Base-by-base conservation (phyloP, 2,113 vertebrate genomes). In the Budorcas taxicolor region DNA sequence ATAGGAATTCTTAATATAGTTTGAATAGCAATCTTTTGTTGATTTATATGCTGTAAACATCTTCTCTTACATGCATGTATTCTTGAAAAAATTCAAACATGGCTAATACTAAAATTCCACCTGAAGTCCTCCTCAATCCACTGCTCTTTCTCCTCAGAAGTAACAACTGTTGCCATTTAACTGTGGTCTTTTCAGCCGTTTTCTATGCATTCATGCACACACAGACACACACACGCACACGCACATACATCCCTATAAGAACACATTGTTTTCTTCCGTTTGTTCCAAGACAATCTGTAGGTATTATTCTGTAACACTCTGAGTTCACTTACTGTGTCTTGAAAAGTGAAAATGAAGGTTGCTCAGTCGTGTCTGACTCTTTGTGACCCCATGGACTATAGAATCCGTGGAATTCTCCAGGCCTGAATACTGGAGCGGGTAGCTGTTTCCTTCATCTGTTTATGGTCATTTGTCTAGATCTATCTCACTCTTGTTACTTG, bases 331-430 rank as follows among this genome's bases (percentile, higher is more conserved):
- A 93, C 52, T 40, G 14, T 76, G 67, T 64, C 47, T 43, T 55
- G 47, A 76, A n/a, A 71, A 40, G n/a, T 71, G 67, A 71, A 71
- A 71, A 23, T 71, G n/a, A 23, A 40, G 6, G 9, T 36, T 21
- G 8, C 7, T 36, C 64, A 10, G 64, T 71, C 3, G 19, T 36
- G 67, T 36, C 19, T 21, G 67, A 6, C 19, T 12, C 9, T 40
- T 6, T 40, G 67, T 0, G 1, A 12, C 19, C 5, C 64, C 64
- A 1, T 36, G 64, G n/a, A 23, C 67, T 40, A 0, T 40, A 71
- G 11, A 23, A 3, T 6, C 67, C 0, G 0, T 36, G 67, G 19
- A 71, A 12, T 71, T 71, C 67, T 71, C 5, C 67, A 71, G n/a
- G 67, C n/a, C n/a, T 23, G n/a, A 23, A 11, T 71, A 3, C 10